A percentile compares a stretch with the other conserved stretches of the same genome.
phyloP scores from a whole-genome alignment of 2,113 vertebrate genomes.

The Piaya cayana region DNA sequence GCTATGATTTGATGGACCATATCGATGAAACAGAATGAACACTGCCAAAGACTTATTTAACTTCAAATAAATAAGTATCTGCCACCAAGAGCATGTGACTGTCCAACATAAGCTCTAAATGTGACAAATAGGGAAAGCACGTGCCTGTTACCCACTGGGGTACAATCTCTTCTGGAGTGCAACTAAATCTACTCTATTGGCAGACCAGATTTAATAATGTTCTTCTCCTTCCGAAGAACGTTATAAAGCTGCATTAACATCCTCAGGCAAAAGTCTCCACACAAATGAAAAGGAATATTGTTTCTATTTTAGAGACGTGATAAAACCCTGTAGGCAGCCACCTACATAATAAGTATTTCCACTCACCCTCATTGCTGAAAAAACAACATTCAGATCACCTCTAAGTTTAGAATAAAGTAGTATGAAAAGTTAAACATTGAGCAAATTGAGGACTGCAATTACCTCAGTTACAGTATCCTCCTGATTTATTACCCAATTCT shows the following conservation, averaged over 20 bases:
- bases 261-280: constrained; percentile 51
- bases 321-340: constrained; percentile 26
- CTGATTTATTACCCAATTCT: background rate
- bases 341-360: constrained; percentile 12
- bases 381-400: background rate
- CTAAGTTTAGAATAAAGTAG: background rate
- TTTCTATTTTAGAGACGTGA: constrained; percentile 50
- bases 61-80: background rate
- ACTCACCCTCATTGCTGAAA: background rate
- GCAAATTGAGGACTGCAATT: background rate
- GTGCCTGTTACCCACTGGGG: background rate
- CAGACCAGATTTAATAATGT: constrained; percentile 34
- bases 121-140: background rate
- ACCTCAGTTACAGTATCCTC: background rate
- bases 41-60: background rate
- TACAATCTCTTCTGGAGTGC: background rate
- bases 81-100: background rate
- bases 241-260: constrained; percentile 57
- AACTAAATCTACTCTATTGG: constrained; percentile 25
- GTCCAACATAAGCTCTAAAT: background rate
- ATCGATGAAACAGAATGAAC: background rate
- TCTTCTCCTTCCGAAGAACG: constrained; percentile 21
- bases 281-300: constrained; percentile 61
- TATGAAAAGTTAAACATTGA: background rate
- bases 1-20: background rate